Percentiles rank a stretch among this genome's conserved stretches.
These are phyloP conservation scores for Antennarius maculatus DNA, from an alignment of 2,797 vertebrate species.

Conservation along the genomic window DNA sequence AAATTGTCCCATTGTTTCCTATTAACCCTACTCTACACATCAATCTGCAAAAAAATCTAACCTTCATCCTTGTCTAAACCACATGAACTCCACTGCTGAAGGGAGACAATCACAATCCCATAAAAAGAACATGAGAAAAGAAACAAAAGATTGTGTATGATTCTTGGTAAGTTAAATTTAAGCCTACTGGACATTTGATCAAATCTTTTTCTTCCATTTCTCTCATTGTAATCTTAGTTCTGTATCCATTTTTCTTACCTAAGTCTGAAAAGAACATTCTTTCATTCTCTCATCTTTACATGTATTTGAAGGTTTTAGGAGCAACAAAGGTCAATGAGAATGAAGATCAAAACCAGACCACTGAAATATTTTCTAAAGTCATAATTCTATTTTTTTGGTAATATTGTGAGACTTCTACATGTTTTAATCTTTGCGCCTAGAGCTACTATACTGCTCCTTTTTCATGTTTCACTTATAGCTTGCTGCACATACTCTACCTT, in stretches of 20 bases:
- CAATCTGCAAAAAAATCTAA: neutral
- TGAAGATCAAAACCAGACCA: too few species aligned
- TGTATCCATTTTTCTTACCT: too few species aligned
- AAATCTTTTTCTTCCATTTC: too few species aligned
- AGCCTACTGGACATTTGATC: too few species aligned
- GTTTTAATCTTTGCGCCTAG: constrained; percentile 1
- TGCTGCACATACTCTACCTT: neutral
- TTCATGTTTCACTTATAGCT: constrained; percentile 5
- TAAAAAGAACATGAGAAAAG: neutral
- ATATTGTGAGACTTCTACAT: neutral
- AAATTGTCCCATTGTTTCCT: neutral
- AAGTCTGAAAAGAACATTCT: too few species aligned
- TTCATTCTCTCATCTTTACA: too few species aligned
- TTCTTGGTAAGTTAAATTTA: too few species aligned
- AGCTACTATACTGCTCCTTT: neutral
- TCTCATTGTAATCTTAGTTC: too few species aligned
- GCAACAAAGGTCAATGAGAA: too few species aligned
- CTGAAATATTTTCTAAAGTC: neutral
- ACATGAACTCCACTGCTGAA: neutral
- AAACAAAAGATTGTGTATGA: too few species aligned
- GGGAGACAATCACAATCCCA: neutral
- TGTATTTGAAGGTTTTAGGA: too few species aligned
- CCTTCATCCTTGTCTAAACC: neutral
- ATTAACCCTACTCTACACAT: constrained; percentile 6
- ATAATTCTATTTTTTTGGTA: neutral